Conservation (phyloP, 2,888 invertebrate genomes). For the Leptogaster cylindrica region DNA sequence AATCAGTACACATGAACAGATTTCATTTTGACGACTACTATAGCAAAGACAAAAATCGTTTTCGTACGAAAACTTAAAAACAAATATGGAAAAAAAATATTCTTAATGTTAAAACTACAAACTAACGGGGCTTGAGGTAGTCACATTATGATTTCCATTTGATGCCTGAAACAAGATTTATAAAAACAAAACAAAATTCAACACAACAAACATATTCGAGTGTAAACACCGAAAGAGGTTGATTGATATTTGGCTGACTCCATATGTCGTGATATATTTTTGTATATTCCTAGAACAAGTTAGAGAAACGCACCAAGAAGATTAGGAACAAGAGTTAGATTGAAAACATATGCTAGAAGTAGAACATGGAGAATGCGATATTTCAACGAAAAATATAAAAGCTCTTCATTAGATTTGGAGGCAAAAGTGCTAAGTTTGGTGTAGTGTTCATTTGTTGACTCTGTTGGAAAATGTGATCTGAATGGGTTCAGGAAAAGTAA, state of each 20-base stretch:
- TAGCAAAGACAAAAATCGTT: not conserved
- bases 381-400: no score
- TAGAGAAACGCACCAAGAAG: not conserved
- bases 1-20: no score
- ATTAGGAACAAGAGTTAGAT: constrained; percentile 17
- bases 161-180: constrained; percentile 19
- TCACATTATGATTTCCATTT: constrained; percentile 11
- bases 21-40: no score
- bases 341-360: not conserved
- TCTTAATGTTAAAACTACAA: constrained; percentile 2
- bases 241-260: constrained; percentile 11
- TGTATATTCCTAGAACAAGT: constrained; percentile 1
- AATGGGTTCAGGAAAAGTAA: no score
- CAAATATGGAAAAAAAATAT: constrained; percentile 3
- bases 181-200: not conserved
- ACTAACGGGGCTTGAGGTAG: not conserved
- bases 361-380: not conserved
- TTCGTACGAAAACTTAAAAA: no score
- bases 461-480: no score
- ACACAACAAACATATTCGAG: constrained; percentile 18
- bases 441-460: no score
- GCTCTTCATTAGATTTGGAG: no score
- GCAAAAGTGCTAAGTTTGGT: no score
- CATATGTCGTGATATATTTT: constrained; percentile 29
- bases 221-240: no score